Base-by-base conservation (phyloP, 2,113 vertebrate genomes). In the Cynopterus brachyotis region DNA sequence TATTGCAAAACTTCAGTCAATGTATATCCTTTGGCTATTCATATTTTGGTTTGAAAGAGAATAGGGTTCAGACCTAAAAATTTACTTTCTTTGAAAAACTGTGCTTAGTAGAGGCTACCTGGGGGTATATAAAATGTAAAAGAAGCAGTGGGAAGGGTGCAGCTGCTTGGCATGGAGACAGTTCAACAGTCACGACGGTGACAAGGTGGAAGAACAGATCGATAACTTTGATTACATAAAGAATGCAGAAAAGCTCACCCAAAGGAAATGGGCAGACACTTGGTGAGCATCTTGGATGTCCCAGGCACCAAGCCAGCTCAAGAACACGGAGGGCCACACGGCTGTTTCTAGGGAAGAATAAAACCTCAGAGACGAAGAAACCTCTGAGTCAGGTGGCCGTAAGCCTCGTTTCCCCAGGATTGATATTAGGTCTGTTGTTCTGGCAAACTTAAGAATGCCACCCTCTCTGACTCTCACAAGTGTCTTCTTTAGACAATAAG, bases 381-480 rank as follows among this genome's bases (percentile, higher is more conserved):
- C 5, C 3, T 42, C 1, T 6, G 22, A 37, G 40, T 15, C 0
- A 69, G 55, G 59, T 15, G 37, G 2, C 3, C 1, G 1, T 45
- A 6, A 2, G 6, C 64, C 57, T 83, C 3, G 6, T 50, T 78
- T 84, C 62, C n/a, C 24, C 28, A 22, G 50, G 55, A 45, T 60
- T 7, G 5, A 4, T 20, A 22, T 26, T 22, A 30, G 5, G 10
- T 82, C 22, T 9, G 0, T 47, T 40, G 32, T 76, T 59, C 75
- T 66, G 45, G 37, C 22, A 16, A 35, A 70, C 32, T 64, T 67
- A 87, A 85, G n/a, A 85, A 13, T 3, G 40, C 53, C 10, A 11
- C 4, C 50, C 19, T 59, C 26, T 91, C 83, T 42, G 75, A 72
- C 47, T 50, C 45, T 45, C 30, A 2, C 6, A 53, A 45, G 45